Percentiles rank a stretch among this genome's conserved stretches.
Evolutionary conservation across 1,140 invertebrate species (phyloP).

Genomic region (Pseudachorutes palmiensis): DNA sequence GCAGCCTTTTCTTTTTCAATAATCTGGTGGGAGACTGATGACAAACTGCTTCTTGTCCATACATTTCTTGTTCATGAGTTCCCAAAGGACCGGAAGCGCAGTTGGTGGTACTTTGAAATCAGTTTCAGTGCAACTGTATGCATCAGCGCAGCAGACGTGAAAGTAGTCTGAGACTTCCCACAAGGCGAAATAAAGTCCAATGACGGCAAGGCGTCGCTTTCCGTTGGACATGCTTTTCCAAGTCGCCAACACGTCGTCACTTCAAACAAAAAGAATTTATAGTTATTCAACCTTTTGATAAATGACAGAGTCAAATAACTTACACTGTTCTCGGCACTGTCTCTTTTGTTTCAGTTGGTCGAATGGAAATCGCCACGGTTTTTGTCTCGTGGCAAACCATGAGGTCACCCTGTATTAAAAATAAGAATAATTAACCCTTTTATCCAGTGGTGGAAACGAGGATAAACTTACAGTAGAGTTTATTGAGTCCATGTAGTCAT

Average conservation of each 20-base stretch:
- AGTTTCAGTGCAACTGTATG: background rate
- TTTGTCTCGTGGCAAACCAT: too few relatives aligned
- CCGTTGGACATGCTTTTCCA: background rate
- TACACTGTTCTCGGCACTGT: too few relatives aligned
- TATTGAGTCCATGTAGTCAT: too few relatives aligned
- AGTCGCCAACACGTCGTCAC: background rate
- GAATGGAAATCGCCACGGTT: too few relatives aligned
- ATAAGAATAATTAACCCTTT: background rate
- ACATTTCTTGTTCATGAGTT: background rate
- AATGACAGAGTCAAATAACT: too few relatives aligned
- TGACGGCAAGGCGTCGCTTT: background rate
- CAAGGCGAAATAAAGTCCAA: background rate
- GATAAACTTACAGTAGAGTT: too few relatives aligned
- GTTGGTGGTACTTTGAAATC: conserved; percentile 1
- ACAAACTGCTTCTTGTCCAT: conserved; percentile 1
- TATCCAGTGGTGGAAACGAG: too few relatives aligned
- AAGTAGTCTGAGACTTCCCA: background rate
- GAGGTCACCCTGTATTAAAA: background rate
- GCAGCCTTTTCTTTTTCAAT: too few relatives aligned
- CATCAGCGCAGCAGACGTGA: background rate
- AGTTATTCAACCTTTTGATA: too few relatives aligned
- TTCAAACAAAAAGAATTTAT: conserved; percentile 2
- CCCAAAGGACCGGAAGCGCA: background rate
- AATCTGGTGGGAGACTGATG: background rate
- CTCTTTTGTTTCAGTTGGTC: background rate